phyloP scores from a whole-genome alignment of 2,888 invertebrate genomes.

The Herminia tarsipennalis region DNA sequence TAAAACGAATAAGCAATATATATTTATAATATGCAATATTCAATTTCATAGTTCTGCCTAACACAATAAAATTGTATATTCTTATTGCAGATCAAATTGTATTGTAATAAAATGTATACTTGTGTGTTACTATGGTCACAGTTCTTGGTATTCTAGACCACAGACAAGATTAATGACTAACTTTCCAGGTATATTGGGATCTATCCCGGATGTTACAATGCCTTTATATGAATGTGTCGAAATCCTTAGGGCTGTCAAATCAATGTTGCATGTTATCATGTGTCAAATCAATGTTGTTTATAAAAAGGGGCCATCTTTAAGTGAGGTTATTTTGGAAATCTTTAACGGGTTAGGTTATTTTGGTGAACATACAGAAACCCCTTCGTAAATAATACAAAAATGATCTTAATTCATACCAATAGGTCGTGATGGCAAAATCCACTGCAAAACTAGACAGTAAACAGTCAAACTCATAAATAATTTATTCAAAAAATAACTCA shows the following conservation, averaged over 20 bases:
- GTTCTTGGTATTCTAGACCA: slow-evolving; percentile 17
- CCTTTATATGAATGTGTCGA: slow-evolving; percentile 17
- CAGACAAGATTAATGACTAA: slow-evolving; percentile 22
- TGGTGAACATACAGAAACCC: too few species aligned
- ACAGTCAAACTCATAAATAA: too few species aligned
- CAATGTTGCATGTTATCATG: too few species aligned
- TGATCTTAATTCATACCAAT: too few species aligned
- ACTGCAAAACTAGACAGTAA: too few species aligned
- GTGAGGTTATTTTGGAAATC: too few species aligned
- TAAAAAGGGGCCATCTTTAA: too few species aligned
- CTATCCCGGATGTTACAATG: slow-evolving; percentile 21
- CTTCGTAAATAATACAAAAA: too few species aligned
- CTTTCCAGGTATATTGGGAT: slow-evolving; percentile 23
- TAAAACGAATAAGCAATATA: not conserved
- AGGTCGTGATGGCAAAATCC: too few species aligned
- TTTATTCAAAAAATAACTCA: too few species aligned
- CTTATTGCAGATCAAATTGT: not conserved
- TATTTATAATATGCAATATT: not conserved
- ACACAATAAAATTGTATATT: slow-evolving; percentile 12
- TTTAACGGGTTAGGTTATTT: too few species aligned
- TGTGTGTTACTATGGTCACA: not conserved
- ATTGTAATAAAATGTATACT: slow-evolving; percentile 16
- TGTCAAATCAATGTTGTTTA: too few species aligned
- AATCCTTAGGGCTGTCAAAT: slow-evolving; percentile 20
- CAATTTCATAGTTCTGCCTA: not conserved